phyloP scores from a whole-genome alignment of 2,113 vertebrate genomes.

The Sinocyclocheilus rhinocerous region DNA sequence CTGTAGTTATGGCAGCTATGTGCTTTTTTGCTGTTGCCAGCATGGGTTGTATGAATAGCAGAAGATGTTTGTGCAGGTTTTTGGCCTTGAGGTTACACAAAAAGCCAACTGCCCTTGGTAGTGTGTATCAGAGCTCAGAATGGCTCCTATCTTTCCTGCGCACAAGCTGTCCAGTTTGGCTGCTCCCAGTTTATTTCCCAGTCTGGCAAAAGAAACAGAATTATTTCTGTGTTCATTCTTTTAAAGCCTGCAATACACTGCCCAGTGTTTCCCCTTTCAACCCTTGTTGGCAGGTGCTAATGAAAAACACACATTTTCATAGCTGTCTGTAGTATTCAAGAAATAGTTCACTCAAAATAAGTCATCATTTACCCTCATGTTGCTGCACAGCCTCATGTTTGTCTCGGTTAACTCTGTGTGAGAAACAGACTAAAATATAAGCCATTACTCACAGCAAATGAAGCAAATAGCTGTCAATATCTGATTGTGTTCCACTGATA shows the following conservation, averaged over 20 bases:
- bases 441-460: neutral
- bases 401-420: neutral
- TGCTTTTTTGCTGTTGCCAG: constrained; percentile 59
- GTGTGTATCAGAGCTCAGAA: constrained; percentile 37
- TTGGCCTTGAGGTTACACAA: constrained; percentile 48
- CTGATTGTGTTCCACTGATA: constrained; percentile 2
- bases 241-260: constrained; percentile 1
- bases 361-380: neutral
- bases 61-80: constrained; percentile 55
- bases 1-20: constrained; percentile 38
- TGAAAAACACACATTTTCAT: neutral
- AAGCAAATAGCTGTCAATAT: neutral
- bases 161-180: constrained; percentile 42
- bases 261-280: neutral
- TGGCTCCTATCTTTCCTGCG: constrained; percentile 29
- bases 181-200: constrained; percentile 32
- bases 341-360: neutral
- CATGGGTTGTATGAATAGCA: constrained; percentile 62
- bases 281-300: constrained; percentile 62
- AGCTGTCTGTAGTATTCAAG: neutral
- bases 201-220: constrained; percentile 16
- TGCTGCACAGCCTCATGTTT: neutral
- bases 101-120: constrained; percentile 35
- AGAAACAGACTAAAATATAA: neutral
- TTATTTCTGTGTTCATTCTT: constrained; percentile 15